Base-by-base conservation (phyloP, 2,888 invertebrate species). In the Rhodophaea formosa region DNA sequence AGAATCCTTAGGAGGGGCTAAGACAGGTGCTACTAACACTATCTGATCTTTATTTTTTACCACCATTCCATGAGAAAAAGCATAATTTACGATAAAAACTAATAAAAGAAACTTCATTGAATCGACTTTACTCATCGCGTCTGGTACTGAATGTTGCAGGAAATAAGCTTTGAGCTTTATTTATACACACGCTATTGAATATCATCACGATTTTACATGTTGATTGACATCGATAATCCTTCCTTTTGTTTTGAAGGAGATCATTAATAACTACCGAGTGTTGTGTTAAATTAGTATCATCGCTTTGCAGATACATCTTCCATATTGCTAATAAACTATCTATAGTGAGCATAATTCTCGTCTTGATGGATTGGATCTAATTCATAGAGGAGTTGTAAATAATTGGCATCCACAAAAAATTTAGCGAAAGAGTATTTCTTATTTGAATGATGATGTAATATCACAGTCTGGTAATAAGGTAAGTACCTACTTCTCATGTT, bases 181-280 rank as follows among this genome's bases (percentile, higher is more conserved):
- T 81, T 86, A 89, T 86, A 86, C 66, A 69, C 68, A 66, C 69
- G 70, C 69, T 74, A 65, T 71, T 80, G 75, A 78, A 72, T 69
- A 75, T 64, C 70, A 74, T 84, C 88, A 87, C 85, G 88, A 83
- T 73, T 82, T 56, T 69, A 57, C 62, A 66, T 59, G 61, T 63
- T 68, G 66, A 68, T 68, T 66, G 67, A 62, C 64, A 67, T 55
- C 60, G 52, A 57, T 61, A 58, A 56, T 49, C 61, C 52, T 59
- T 60, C 57, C 65, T 65, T 69, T 67, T 64, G 66, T 59, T 65
- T 64, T 60, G 65, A 62, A 63, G 62, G 62, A 62, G 52, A 32
- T 47, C 52, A 53, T 39, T 47, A 47, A 49, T 56, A 15, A 44
- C 15, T 14, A 29, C n/a, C 16, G n/a, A n/a, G 12, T 12, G 12